Evolutionary conservation across 2,888 invertebrate species (phyloP).

Genomic region (Epinotia ramella): DNA sequence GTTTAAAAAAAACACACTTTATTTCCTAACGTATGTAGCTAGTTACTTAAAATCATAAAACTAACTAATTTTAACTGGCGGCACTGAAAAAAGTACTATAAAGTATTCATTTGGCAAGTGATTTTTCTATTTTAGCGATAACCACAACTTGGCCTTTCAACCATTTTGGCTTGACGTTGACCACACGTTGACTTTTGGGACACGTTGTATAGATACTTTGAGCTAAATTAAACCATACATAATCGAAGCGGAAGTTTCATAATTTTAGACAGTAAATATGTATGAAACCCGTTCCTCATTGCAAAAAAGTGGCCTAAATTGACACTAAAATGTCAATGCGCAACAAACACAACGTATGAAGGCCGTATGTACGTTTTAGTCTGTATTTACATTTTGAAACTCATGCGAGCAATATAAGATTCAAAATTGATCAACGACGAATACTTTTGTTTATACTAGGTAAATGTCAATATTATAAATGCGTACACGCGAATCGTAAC

Average conservation of each 20-base stretch:
- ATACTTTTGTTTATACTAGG: constrained; percentile 1
- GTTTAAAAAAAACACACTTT: no score
- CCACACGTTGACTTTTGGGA: no score
- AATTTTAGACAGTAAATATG: not conserved
- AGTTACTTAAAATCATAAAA: no score
- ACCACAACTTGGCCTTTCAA: no score
- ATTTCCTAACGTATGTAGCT: no score
- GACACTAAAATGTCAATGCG: constrained; percentile 38
- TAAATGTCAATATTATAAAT: constrained; percentile 40
- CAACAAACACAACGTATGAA: constrained; percentile 17
- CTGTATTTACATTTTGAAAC: not conserved
- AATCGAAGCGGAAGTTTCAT: not conserved
- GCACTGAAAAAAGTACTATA: no score
- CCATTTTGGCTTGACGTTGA: no score
- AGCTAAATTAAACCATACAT: no score
- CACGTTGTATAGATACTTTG: no score
- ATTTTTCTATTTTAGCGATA: no score
- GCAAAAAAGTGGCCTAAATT: constrained; percentile 33
- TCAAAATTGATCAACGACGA: not conserved
- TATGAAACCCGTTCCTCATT: not conserved
- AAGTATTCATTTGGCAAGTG: no score
- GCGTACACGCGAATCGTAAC: constrained; percentile 17
- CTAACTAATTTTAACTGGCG: no score
- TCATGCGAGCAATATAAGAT: not conserved
- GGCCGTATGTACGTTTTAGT: not conserved